phyloP scores from a whole-genome alignment of 1,140 invertebrate species.

The Diuraphis noxia region DNA sequence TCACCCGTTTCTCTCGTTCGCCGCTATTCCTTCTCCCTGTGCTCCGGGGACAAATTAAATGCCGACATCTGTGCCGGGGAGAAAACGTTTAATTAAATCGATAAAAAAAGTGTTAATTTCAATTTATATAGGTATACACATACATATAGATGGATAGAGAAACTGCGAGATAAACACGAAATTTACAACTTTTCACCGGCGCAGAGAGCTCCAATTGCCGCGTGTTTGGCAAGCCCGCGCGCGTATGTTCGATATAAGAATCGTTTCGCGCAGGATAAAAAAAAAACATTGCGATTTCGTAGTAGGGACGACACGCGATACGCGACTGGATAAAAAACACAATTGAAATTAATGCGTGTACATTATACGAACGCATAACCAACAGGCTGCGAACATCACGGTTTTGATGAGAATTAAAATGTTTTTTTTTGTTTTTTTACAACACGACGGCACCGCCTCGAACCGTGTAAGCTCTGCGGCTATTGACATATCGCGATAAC shows the following conservation, averaged over 20 bases:
- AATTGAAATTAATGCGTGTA: not conserved
- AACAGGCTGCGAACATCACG: not conserved
- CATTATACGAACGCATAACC: not conserved
- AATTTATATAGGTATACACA: not conserved
- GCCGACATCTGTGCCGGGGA: not conserved
- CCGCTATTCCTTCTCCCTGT: not conserved
- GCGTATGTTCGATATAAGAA: not conserved
- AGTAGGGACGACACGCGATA: not conserved
- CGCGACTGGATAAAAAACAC: not conserved
- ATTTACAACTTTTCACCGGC: not conserved
- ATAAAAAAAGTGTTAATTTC: conserved; percentile 8
- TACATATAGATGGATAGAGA: not conserved
- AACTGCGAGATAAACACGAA: not conserved
- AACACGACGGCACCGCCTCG: not conserved
- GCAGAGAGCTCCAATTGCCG: not conserved
- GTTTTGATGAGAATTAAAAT: not conserved
- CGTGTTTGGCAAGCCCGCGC: not conserved
- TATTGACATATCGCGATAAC: not conserved
- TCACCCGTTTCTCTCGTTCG: no score
- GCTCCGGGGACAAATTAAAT: not conserved
- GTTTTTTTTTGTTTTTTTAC: not conserved
- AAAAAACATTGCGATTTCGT: not conserved
- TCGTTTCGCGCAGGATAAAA: not conserved
- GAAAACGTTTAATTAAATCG: conserved; percentile 40
- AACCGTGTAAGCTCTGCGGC: not conserved